These are phyloP conservation scores for Aplidium turbinatum DNA, from an alignment of 23 tunicate species.

Conservation along the genomic window DNA sequence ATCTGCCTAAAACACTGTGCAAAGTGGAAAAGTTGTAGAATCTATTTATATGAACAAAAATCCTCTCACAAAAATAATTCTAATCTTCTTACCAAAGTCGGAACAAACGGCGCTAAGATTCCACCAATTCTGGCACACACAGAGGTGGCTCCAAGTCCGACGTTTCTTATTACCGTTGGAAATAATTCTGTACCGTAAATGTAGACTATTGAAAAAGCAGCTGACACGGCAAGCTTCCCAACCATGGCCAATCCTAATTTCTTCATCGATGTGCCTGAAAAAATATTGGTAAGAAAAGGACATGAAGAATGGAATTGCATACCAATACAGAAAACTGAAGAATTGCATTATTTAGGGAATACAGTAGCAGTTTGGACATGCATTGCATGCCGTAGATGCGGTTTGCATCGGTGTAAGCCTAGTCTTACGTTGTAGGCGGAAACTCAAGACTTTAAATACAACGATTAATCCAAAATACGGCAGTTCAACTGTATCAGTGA, in stretches of 20 bases:
- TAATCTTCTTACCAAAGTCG: conserved; percentile 33
- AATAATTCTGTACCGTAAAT: conserved; percentile 88
- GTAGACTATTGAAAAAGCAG: conserved; percentile 72
- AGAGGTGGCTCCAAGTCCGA: conserved; percentile 82
- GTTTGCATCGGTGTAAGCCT: too few species aligned
- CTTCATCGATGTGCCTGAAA: conserved; percentile 37
- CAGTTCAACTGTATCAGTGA: too few species aligned
- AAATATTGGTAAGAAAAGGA: neutral
- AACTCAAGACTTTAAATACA: too few species aligned
- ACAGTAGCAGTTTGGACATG: too few species aligned
- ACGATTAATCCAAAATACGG: too few species aligned
- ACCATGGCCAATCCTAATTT: conserved; percentile 53
- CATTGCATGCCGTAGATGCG: too few species aligned
- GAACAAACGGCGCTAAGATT: conserved; percentile 67
- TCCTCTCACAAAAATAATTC: too few species aligned
- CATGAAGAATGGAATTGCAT: neutral
- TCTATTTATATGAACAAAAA: too few species aligned
- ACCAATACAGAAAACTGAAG: neutral
- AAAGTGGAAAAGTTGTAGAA: too few species aligned
- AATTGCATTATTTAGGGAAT: too few species aligned
- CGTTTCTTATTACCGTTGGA: conserved; percentile 82
- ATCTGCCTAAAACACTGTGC: too few species aligned
- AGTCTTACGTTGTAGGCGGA: too few species aligned
- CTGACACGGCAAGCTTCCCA: conserved; percentile 70
- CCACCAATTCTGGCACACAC: conserved; percentile 93